Evolutionary conservation across 2,797 vertebrate species (phyloP).

Genomic region (Simalia tracyae): DNA sequence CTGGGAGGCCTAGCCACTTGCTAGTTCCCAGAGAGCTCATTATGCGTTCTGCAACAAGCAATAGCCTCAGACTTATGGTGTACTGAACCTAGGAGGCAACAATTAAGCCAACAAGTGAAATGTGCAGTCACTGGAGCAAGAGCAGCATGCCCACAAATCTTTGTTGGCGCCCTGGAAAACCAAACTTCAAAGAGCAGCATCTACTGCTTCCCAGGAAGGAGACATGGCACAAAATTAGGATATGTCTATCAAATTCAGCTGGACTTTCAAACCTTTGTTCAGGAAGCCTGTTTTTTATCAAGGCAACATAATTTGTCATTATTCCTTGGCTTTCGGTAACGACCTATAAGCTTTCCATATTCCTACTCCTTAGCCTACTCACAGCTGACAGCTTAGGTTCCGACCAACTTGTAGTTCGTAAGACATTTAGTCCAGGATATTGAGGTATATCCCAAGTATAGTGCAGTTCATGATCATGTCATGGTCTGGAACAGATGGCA

Average conservation of each 20-base stretch:
- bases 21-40: background rate
- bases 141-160: background rate
- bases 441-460: background rate
- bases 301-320: background rate
- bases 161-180: background rate
- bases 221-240: background rate
- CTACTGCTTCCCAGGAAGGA: background rate
- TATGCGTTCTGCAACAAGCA: background rate
- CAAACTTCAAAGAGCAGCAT: too few species aligned
- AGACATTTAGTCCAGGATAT: background rate
- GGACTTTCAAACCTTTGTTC: background rate
- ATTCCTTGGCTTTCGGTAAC: background rate
- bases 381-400: background rate
- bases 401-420: background rate
- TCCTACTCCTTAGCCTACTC: background rate
- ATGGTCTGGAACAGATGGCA: background rate
- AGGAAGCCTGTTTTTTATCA: background rate
- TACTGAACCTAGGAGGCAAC: background rate
- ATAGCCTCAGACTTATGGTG: background rate
- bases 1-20: background rate
- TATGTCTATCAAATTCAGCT: background rate
- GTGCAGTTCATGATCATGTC: background rate
- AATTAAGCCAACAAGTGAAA: background rate
- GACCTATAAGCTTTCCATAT: too few species aligned
- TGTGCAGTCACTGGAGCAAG: background rate